Base-by-base conservation (phyloP, 1,140 invertebrate species). In the Ditylenchus dipsaci region DNA sequence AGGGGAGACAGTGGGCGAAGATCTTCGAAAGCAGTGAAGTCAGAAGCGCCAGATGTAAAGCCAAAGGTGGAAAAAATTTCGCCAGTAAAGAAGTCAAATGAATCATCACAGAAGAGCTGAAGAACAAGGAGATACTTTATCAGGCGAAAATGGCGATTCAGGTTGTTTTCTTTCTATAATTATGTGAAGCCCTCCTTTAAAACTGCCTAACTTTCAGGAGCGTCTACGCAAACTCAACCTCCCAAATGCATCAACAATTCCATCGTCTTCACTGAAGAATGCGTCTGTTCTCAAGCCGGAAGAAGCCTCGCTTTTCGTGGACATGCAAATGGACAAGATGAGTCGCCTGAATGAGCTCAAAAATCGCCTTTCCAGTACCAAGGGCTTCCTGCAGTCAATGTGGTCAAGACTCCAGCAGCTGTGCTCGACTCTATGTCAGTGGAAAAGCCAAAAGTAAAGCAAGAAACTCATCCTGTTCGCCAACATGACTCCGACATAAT, bases 311-410 rank as follows among this genome's bases (percentile, higher is more conserved):
- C 73, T 61, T 5, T 76, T 70, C 42, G 57, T 70, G 19, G 71
- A 69, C 11, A 92, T 94, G 80, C 90, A 90, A 73, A 88, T 89
- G 17, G 89, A 84, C 59, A 81, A 76, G n/a, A 49, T 30, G 38
- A 70, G 11, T 27, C 66, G 53, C 8, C 42, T 65, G 9, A 27
- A 68, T 26, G 67, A 71, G 13, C 30, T 68, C 9, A 68, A 64
- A n/a, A 61, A 61, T 61, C 38, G 27, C 3, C 38, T 43, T 19
- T 19, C 59, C 29, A 30, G 59, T 61, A 19, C 45, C 1, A 76
- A 62, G 62, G 43, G 15, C 27, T 60, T 27, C 63, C 71, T 29
- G 49, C 42, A 21, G 42, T 57, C 11, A 42, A 15, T 49, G 67
- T 60, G 30, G 45, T 42, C 49, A 63, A 65, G 27, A 64, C 56